Evolutionary conservation across 2,797 vertebrate species (phyloP), one percentile per base, ranked within the genome.

Genomic region (Ptychobarbus kaznakovi): DNA sequence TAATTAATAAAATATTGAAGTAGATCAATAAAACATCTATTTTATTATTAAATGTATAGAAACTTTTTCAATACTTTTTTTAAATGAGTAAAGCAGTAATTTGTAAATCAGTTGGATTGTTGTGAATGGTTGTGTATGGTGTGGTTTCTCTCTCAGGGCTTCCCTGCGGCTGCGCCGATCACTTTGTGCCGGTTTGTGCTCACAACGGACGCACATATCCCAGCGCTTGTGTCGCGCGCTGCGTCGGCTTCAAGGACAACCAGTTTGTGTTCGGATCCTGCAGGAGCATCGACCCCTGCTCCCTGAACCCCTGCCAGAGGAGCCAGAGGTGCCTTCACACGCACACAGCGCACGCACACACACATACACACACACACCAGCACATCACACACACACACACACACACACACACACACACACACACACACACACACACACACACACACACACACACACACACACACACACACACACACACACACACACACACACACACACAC

Each of bases 161-260:
- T 18, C 98, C 97, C 0, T 99, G 98, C 89, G 96, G 95, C 89
- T 99, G 98, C 78, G 96, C 96, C 0, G 97, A 99, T 90, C 96
- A 96, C 89, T 99, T 99, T 87, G 96, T 99, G 78, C 97, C 98
- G 0, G 98, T 99, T 0, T 99, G 98, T 82, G 97, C 97, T 13
- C 94, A 93, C 0, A 99, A 98, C 0, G 98, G 98, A 9, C 97
- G 97, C 79, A 99, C 97, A 0, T 99, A 99, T 66, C 98, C 98
- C 85, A 99, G 97, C 1, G 97, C 96, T 0, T 99, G 98, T 20
- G 96, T 99, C 77, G 98, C 98, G 28, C 96, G 98, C 82, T 99
- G 98, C 32, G 95, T 97, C 88, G 97, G 96, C n/a, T 97, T 99
- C 89, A 95, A 95, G 84, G 98, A 99, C 92, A 94, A 94, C 63